Evolutionary conservation across 2,888 invertebrate genomes (phyloP), one percentile per base, ranked within the genome.

Genomic region (Cremastinae sp.): DNA sequence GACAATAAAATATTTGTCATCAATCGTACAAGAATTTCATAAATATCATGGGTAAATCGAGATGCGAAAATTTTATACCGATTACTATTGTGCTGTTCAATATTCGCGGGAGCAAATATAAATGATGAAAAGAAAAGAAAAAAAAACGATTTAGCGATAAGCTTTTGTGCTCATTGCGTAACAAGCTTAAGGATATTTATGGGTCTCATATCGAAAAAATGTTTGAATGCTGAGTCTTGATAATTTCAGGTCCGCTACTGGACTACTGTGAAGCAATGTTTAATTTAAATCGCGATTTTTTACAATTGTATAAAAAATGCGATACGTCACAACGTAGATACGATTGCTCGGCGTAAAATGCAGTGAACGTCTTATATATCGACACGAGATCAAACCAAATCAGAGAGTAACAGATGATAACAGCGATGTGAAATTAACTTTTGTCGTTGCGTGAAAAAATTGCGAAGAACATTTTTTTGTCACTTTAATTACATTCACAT

Each of bases 31-130:
- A 41, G 49, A 9, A 43, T 10, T 55, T 39, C 39, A 22, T 41
- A 16, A 55, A 39, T 8, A 12, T 28, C 28, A 37, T 22, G 35
- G 12, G 41, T 37, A 35, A 51, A 51, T 51, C 39, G 51, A 12
- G 43, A 43, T n/a, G 61, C 47, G 16, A 5, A 22, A 14, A 28
- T 14, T 45, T 45, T 14, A 14, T 59, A 10, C 28, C 28, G 28
- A 28, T 59, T 59, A 43, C 18, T 22, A 14, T 43, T 45, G 37
- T 41, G 28, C 9, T 14, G 37, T 14, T 55, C 22, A 20, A 47
- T 45, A 37, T 28, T n/a, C 20, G 41, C 39, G 28, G 28, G 88
- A 87, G 74, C 41, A 41, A 39, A 41, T 35, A 51, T 41, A 58
- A 22, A 43, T 2, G 8, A 39, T 12, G 9, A 8, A 8, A 16